Conservation (phyloP, 1,140 invertebrate genomes). For the Drosophila nikananu region DNA sequence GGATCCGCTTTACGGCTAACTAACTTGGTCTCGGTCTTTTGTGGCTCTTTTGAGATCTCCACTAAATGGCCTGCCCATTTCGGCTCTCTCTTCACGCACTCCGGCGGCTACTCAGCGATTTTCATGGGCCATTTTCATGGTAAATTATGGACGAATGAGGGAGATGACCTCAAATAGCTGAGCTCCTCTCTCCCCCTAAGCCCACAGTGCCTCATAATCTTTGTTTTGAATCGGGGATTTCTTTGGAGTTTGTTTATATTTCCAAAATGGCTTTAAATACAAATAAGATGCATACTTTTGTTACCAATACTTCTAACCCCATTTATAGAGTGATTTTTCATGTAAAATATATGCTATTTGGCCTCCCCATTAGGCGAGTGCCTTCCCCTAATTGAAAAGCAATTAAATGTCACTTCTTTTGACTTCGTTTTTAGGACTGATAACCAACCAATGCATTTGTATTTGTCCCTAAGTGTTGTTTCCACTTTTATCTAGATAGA, state of each 20-base stretch:
- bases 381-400: slow-evolving; percentile 60
- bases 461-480: slow-evolving; percentile 39
- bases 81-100: slow-evolving; percentile 7
- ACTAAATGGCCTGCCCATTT: slow-evolving; percentile 60
- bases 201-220: too few relatives aligned
- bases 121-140: slow-evolving; percentile 52
- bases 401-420: slow-evolving; percentile 65
- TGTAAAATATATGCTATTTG: background rate
- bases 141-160: slow-evolving; percentile 48
- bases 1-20: background rate
- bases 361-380: background rate
- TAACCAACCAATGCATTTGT: slow-evolving; percentile 30
- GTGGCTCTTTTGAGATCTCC: slow-evolving; percentile 33
- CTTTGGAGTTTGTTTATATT: background rate
- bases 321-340: background rate
- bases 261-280: background rate
- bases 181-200: too few relatives aligned
- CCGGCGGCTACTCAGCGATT: slow-evolving; percentile 24
- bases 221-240: background rate
- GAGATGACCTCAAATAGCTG: slow-evolving; percentile 55
- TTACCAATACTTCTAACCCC: background rate
- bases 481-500: slow-evolving; percentile 52
- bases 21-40: slow-evolving; percentile 8
- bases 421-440: slow-evolving; percentile 37
- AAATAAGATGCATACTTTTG: background rate